phyloP scores from a whole-genome alignment of 2,888 invertebrate genomes.

The Adineta ricciae region DNA sequence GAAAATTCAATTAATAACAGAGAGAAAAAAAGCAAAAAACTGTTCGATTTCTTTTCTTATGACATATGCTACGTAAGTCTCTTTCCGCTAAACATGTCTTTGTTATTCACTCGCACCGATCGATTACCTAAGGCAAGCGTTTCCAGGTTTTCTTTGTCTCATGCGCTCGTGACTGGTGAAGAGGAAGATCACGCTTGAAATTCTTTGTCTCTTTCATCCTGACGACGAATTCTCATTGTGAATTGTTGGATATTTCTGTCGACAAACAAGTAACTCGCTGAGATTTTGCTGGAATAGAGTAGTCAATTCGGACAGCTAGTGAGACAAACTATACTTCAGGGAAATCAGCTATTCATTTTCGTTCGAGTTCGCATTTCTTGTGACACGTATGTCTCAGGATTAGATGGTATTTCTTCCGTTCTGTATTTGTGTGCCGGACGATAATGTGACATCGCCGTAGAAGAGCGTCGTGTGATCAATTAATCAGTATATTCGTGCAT shows the following conservation, averaged over 20 bases:
- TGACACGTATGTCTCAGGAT: not conserved
- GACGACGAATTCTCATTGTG: too few relatives aligned
- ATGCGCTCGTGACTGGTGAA: too few relatives aligned
- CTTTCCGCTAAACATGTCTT: not conserved
- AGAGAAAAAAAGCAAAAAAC: not conserved
- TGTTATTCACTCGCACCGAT: too few relatives aligned
- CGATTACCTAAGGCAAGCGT: too few relatives aligned
- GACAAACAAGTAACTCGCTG: too few relatives aligned
- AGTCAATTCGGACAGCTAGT: accelerated
- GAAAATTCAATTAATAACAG: not conserved
- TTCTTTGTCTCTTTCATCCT: too few relatives aligned
- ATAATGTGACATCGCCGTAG: too few relatives aligned
- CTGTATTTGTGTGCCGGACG: not conserved
- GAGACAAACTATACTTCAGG: not conserved
- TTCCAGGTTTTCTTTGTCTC: too few relatives aligned
- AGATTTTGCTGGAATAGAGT: not conserved
- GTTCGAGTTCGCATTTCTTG: not conserved
- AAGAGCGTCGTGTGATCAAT: not conserved
- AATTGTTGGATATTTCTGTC: not conserved
- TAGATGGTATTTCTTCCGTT: not conserved
- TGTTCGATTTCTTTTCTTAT: not conserved
- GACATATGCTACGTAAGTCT: not conserved
- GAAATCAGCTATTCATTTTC: not conserved
- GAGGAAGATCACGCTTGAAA: too few relatives aligned
- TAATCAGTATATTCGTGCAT: not conserved